A percentile compares a stretch with the other conserved stretches of the same genome.
Conservation (phyloP, 1,140 invertebrate genomes). For the Triops cancriformis region DNA sequence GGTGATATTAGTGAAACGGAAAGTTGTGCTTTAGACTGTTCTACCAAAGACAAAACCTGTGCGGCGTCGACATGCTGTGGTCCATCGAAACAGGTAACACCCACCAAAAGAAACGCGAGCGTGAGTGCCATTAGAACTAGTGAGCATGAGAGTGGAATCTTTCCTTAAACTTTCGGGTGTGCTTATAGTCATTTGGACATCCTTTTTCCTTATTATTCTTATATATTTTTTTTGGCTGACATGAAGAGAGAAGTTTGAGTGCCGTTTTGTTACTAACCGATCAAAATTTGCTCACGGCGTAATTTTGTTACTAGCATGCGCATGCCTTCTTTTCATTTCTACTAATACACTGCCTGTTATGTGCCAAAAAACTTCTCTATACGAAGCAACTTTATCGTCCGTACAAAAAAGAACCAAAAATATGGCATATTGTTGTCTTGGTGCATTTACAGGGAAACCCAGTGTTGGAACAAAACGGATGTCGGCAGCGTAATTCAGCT, state of each 20-base stretch:
- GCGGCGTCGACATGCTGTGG: slow-evolving; percentile 75
- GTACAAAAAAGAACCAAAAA: neutral
- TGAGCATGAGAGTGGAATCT: neutral
- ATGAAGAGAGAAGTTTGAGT: too few species aligned
- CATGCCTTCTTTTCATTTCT: neutral
- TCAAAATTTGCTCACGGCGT: too few species aligned
- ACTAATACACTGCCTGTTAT: neutral
- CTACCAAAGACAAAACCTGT: slow-evolving; percentile 70
- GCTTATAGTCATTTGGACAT: neutral
- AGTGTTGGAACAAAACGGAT: neutral
- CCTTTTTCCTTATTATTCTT: too few species aligned
- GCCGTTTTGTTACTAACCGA: too few species aligned
- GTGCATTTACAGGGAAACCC: neutral
- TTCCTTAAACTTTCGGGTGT: neutral
- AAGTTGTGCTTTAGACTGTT: slow-evolving; percentile 75
- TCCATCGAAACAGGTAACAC: slow-evolving; percentile 53
- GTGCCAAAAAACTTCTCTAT: neutral
- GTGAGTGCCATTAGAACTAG: neutral
- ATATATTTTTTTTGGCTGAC: too few species aligned
- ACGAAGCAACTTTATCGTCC: neutral
- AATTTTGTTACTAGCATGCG: neutral
- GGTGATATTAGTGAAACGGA: slow-evolving; percentile 47
- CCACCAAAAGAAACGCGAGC: neutral
- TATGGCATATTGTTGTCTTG: neutral
- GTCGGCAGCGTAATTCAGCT: neutral